Conservation (phyloP, 2,113 vertebrate genomes). For the Trematocara unimaculatum region DNA sequence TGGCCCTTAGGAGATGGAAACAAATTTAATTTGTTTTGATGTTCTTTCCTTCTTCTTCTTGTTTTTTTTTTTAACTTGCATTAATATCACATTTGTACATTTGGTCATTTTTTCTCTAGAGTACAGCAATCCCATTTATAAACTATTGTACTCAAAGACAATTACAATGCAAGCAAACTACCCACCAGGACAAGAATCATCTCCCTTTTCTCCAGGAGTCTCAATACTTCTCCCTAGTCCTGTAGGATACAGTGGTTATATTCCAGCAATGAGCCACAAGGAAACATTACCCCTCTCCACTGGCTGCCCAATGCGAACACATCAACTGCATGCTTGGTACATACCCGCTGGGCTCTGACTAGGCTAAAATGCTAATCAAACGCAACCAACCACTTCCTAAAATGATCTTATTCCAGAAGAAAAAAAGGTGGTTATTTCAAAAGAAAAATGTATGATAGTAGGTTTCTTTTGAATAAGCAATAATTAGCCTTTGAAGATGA, state of each 20-base stretch:
- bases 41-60: neutral
- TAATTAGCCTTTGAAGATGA: conserved; percentile 31
- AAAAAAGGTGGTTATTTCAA: neutral
- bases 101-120: neutral
- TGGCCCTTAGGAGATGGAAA: conserved; percentile 2
- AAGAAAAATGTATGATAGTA: neutral
- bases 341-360: conserved; percentile 4
- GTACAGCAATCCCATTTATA: neutral
- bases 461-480: conserved; percentile 6
- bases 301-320: neutral
- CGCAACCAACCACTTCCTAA: neutral
- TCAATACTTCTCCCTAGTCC: neutral
- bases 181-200: neutral
- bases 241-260: neutral
- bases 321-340: neutral
- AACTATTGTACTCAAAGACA: conserved; percentile 16
- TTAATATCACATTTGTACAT: conserved; percentile 9
- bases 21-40: neutral
- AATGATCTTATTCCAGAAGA: neutral
- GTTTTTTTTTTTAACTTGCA: neutral
- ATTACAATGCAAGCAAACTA: conserved; percentile 23
- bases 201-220: conserved; percentile 6
- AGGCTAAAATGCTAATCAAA: neutral
- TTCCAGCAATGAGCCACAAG: neutral
- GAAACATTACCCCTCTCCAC: neutral